These are phyloP conservation scores for Dromiciops gliroides DNA, from an alignment of 2,113 vertebrate species.

Conservation along the genomic window DNA sequence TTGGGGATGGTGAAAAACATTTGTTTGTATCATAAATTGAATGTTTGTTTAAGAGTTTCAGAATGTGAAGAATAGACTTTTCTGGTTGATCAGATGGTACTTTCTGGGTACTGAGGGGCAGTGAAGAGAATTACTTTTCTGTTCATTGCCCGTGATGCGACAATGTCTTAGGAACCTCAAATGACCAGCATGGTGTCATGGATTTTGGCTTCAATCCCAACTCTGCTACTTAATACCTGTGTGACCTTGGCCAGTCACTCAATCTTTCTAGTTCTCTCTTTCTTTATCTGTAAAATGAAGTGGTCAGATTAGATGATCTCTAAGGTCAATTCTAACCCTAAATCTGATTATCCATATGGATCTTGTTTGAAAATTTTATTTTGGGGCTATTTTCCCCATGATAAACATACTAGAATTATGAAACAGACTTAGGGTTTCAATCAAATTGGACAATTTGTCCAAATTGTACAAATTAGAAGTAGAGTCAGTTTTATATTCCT, in stretches of 20 bases:
- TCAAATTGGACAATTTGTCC: conserved; percentile 6
- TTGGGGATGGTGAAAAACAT: conserved; percentile 31
- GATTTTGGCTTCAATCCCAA: conserved; percentile 15
- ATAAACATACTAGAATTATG: background rate
- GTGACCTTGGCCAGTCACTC: conserved; percentile 9
- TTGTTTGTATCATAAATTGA: conserved; percentile 49
- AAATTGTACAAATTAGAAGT: too few species aligned
- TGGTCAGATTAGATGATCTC: conserved; percentile 33
- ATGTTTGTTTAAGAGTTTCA: conserved; percentile 58
- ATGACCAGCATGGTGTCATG: background rate
- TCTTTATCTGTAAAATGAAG: background rate
- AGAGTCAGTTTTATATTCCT: background rate
- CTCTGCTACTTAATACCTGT: background rate
- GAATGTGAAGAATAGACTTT: conserved; percentile 76
- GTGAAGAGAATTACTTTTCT: conserved; percentile 52
- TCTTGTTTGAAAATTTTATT: conserved; percentile 44
- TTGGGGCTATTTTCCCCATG: background rate
- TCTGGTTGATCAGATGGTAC: conserved; percentile 65
- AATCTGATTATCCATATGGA: conserved; percentile 30
- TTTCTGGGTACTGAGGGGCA: conserved; percentile 49
- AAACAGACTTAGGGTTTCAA: conserved; percentile 25
- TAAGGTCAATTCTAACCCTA: conserved; percentile 35
- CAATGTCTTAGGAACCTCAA: conserved; percentile 51
- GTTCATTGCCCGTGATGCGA: conserved; percentile 47
- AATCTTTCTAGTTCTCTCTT: background rate